phyloP scores from a whole-genome alignment of 2,888 invertebrate genomes.

The Capitulum mitella region DNA sequence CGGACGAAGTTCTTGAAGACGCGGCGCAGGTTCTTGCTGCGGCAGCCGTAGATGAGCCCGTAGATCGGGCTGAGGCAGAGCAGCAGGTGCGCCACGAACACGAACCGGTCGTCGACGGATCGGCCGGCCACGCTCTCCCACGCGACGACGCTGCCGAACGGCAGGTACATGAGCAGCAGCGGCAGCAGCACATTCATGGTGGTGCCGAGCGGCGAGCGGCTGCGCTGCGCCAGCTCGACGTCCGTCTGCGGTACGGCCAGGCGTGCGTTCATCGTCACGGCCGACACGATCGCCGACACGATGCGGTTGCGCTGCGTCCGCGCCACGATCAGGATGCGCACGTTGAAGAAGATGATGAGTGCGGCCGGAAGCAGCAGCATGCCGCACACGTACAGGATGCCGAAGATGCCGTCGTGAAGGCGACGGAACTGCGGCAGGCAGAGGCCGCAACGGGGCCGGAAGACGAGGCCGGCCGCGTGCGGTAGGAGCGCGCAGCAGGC shows the following conservation, averaged over 20 bases:
- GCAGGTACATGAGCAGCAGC: constrained; percentile 16
- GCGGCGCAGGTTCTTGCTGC: constrained; percentile 5
- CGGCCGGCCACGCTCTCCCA: constrained; percentile 5
- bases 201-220: constrained; percentile 5
- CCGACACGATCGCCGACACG: constrained; percentile 22
- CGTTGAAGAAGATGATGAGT: constrained; percentile 17
- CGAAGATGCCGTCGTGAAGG: background rate
- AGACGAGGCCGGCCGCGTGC: background rate
- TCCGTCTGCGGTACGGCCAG: background rate
- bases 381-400: background rate
- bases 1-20: constrained; percentile 19
- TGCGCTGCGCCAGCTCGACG: background rate
- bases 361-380: constrained; percentile 23
- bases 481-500: background rate
- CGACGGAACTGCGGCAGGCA: constrained; percentile 6
- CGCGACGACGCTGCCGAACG: background rate
- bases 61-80: constrained; percentile 10
- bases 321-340: constrained; percentile 19
- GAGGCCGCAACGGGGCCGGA: background rate
- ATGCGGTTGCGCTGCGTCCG: constrained; percentile 14
- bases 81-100: background rate
- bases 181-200: constrained; percentile 10
- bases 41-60: constrained; percentile 4
- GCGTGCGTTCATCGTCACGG: constrained; percentile 21
- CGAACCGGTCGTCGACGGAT: background rate